Evolutionary conservation across 37 sponge, comb jelly and placozoan genomes (phyloP), one percentile per base, ranked within the genome.

Genomic region (Diacarnus erythraeanus): DNA sequence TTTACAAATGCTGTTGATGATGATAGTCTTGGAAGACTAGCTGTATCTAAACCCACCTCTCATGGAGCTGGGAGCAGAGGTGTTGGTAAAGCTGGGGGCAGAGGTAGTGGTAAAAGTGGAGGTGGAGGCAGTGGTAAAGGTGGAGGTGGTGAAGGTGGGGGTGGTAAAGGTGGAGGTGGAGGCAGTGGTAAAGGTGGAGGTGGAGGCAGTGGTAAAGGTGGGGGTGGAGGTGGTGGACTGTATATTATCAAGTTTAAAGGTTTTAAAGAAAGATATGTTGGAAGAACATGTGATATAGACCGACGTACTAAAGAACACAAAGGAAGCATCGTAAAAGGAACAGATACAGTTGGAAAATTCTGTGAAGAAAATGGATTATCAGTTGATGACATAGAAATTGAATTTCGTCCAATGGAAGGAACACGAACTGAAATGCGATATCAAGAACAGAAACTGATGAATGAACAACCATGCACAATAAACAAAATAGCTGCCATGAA

Each of bases 41-140:
- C n/a, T n/a, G n/a, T n/a, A n/a, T n/a, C n/a, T n/a, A n/a, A n/a
- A n/a, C n/a, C n/a, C n/a, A n/a, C n/a, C n/a, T n/a, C n/a, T n/a
- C n/a, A n/a, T n/a, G 57, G 72, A 43, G 56, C 2, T 33, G 61
- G 81, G 0, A 21, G 60, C 2, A n/a, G 60, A 41, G 81, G 81
- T 42, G 72, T 60, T 29, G 59, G 57, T 39, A 72, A 33, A 21
- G 44, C 34, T 69, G 37, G 70, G 4, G 39, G 70, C 18, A 25
- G 64, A 63, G 64, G 64, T 23, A 8, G 6, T 6, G 20, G 20
- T 6, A 63, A 63, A 63, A 25, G 64, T 30, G 17, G 17, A 63
- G 6, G 17, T 63, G 10, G 51, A 47, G 51, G 51, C 6, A n/a
- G n/a, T n/a, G n/a, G n/a, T n/a, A n/a, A n/a, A n/a, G 3, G 60